Percentiles rank a stretch among this genome's conserved stretches.
These are phyloP conservation scores for Cabera pusaria DNA, from an alignment of 2,888 invertebrate species.

Conservation along the genomic window DNA sequence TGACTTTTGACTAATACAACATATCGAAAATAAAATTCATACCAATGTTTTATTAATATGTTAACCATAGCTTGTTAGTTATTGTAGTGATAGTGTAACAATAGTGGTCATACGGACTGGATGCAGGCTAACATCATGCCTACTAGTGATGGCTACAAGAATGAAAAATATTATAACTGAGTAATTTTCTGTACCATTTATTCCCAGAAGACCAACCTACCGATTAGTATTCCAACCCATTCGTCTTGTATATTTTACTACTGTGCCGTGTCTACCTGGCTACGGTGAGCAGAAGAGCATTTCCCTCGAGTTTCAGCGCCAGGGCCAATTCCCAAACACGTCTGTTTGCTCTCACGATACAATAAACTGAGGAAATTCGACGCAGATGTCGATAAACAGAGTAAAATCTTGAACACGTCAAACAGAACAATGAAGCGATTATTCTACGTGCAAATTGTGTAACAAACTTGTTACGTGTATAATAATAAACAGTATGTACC, in stretches of 20 bases:
- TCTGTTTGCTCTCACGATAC: slow-evolving; percentile 19
- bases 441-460: background rate
- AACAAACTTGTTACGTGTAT: no score
- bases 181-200: slow-evolving; percentile 2
- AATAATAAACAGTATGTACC: no score
- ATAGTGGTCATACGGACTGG: no score
- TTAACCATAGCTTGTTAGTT: no score
- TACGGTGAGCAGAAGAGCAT: slow-evolving; percentile 5
- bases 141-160: no score
- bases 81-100: no score
- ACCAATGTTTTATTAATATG: no score
- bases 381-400: slow-evolving; percentile 2
- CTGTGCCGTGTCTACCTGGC: slow-evolving; percentile 5
- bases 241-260: slow-evolving; percentile 18
- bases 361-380: slow-evolving; percentile 17
- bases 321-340: slow-evolving; percentile 26
- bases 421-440: slow-evolving; percentile 8
- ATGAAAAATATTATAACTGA: no score
- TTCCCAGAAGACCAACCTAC: slow-evolving; percentile 7
- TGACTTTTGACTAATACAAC: no score
- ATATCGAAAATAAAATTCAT: no score
- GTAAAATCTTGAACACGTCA: background rate
- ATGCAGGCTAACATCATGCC: no score
- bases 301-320: slow-evolving; percentile 12
- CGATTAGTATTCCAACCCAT: slow-evolving; percentile 9